These are phyloP conservation scores for Eulemur coronatus DNA, from an alignment of 2,797 vertebrate species.

Conservation along the genomic window DNA sequence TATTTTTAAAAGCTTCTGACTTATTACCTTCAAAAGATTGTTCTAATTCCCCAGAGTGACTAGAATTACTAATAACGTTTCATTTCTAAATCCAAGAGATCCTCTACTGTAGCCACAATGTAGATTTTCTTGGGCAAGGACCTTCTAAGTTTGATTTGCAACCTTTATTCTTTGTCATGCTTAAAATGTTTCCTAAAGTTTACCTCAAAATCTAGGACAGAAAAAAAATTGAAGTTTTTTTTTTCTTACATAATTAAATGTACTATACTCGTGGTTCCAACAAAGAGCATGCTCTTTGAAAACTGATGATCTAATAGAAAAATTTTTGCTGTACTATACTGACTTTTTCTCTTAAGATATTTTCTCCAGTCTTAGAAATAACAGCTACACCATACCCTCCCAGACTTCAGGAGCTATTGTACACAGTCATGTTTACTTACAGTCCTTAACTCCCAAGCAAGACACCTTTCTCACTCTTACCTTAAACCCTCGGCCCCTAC, in stretches of 20 bases:
- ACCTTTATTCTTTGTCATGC: neutral
- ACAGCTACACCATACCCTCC: neutral
- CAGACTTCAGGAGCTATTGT: neutral
- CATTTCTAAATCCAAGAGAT: neutral
- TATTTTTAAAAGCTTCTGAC: constrained; percentile 9
- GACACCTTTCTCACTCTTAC: neutral
- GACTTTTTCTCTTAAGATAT: neutral
- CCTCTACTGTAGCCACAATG: neutral
- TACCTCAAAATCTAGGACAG: neutral
- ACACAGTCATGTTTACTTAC: neutral
- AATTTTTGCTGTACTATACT: neutral
- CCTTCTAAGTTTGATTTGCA: neutral
- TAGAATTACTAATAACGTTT: neutral
- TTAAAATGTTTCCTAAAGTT: constrained; percentile 43
- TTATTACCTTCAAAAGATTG: neutral
- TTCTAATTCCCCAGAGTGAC: neutral
- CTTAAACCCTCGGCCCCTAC: neutral
- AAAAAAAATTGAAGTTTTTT: constrained; percentile 2
- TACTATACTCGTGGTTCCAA: neutral
- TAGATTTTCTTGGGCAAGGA: neutral
- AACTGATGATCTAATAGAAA: neutral
- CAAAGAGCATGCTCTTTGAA: constrained; percentile 33
- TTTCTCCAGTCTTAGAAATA: constrained; percentile 9
- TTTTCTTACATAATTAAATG: neutral
- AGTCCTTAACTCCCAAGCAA: neutral